Evolutionary conservation across 2,888 invertebrate genomes (phyloP).

Genomic region (Scaptodrosophila latifasciaeformis): DNA sequence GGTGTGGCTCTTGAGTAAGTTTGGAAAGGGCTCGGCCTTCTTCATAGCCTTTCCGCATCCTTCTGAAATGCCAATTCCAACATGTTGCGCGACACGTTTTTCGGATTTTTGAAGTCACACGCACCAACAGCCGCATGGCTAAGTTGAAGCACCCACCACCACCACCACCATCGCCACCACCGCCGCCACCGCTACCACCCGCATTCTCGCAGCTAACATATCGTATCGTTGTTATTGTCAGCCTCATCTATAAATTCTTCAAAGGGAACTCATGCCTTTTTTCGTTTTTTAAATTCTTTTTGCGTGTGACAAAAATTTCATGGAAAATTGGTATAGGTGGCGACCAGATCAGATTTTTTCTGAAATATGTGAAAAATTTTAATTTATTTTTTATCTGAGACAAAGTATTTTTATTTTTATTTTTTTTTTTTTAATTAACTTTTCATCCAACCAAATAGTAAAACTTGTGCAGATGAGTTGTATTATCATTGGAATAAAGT

Average conservation of each 20-base stretch:
- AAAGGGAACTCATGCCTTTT: slow-evolving; percentile 48
- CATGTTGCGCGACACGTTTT: slow-evolving; percentile 71
- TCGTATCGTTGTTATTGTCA: too few relatives aligned
- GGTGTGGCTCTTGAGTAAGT: slow-evolving; percentile 14
- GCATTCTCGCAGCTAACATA: too few relatives aligned
- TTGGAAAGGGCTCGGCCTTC: slow-evolving; percentile 19
- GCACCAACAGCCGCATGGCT: slow-evolving; percentile 39
- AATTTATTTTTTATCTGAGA: too few relatives aligned
- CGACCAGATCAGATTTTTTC: slow-evolving; percentile 59
- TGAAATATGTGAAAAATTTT: slow-evolving; percentile 54
- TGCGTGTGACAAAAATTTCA: slow-evolving; percentile 47
- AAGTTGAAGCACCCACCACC: slow-evolving; percentile 21
- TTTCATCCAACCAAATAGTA: too few relatives aligned
- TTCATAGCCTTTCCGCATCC: slow-evolving; percentile 9
- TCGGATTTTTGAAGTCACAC: slow-evolving; percentile 69
- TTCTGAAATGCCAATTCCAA: slow-evolving; percentile 43
- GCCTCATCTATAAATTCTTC: slow-evolving; percentile 27
- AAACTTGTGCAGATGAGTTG: too few relatives aligned
- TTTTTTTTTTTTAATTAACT: too few relatives aligned
- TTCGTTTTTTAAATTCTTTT: slow-evolving; percentile 41
- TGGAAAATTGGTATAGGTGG: slow-evolving; percentile 52
- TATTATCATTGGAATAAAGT: too few relatives aligned
- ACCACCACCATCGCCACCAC: not conserved
- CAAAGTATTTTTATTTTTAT: too few relatives aligned
- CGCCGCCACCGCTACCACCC: not conserved